phyloP scores from a whole-genome alignment of 1,140 invertebrate species.

The Lordiphosa mommai region DNA sequence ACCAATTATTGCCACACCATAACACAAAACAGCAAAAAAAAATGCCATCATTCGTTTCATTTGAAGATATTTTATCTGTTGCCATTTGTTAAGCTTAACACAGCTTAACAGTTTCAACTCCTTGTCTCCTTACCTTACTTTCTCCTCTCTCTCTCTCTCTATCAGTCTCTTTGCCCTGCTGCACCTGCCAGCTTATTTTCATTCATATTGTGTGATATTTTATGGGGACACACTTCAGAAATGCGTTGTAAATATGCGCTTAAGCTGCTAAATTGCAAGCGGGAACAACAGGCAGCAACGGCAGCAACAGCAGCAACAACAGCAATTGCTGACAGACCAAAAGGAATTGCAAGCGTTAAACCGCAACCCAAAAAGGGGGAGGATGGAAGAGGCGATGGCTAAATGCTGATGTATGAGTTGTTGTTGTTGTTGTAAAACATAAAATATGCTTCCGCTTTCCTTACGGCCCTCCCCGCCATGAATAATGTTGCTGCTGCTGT shows the following conservation, averaged over 20 bases:
- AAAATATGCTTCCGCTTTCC: constrained; percentile 72
- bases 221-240: constrained; percentile 58
- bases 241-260: constrained; percentile 70
- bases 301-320: constrained; percentile 44
- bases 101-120: constrained; percentile 34
- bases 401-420: constrained; percentile 77
- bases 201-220: constrained; percentile 32
- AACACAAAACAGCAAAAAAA: background rate
- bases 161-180: constrained; percentile 14
- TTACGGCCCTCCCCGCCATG: constrained; percentile 39
- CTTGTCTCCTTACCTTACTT: constrained; percentile 18
- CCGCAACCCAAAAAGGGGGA: constrained; percentile 60
- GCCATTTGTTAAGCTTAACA: constrained; percentile 8
- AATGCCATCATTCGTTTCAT: background rate
- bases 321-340: constrained; percentile 64
- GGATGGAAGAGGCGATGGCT: constrained; percentile 11
- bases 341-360: constrained; percentile 64
- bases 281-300: constrained; percentile 23
- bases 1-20: too few relatives aligned
- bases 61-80: constrained; percentile 1
- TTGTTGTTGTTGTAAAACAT: constrained; percentile 65
- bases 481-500: constrained; percentile 66
- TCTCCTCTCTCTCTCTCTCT: constrained; percentile 7
- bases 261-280: constrained; percentile 71
- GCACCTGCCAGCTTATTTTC: constrained; percentile 52